These are phyloP conservation scores for Hemitrygon akajei DNA, from an alignment of 2,797 vertebrate species.

Conservation along the genomic window DNA sequence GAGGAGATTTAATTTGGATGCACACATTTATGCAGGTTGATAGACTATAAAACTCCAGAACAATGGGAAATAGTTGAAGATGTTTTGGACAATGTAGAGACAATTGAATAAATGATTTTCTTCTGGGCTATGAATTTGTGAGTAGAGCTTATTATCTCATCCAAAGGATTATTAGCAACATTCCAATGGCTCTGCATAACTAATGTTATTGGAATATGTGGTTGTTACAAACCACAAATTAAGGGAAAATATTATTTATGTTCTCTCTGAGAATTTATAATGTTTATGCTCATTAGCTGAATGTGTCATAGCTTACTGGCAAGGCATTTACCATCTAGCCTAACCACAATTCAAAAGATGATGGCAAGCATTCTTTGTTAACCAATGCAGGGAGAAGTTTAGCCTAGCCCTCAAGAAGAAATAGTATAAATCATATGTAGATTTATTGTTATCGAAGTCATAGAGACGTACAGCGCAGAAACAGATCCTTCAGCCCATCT, in stretches of 20 bases:
- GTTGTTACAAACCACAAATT: neutral
- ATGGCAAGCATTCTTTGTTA: neutral
- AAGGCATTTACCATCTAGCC: neutral
- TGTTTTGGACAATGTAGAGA: no score
- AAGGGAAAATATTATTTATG: neutral
- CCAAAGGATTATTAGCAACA: neutral
- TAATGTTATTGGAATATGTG: neutral
- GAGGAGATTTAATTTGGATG: no score
- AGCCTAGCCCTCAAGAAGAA: neutral
- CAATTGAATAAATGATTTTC: no score
- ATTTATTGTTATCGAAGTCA: neutral
- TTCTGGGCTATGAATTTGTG: no score
- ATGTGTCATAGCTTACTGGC: neutral
- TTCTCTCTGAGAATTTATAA: neutral
- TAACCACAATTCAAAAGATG: neutral
- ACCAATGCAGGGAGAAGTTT: neutral
- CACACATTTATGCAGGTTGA: no score
- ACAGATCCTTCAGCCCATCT: no score
- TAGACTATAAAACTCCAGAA: no score
- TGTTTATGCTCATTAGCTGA: no score
- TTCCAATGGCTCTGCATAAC: neutral
- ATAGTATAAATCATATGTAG: neutral
- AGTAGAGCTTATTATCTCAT: neutral
- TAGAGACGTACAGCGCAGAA: no score
- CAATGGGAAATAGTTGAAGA: no score